Base-by-base conservation (phyloP, 1,140 invertebrate genomes). In the Marisa cornuarietis region DNA sequence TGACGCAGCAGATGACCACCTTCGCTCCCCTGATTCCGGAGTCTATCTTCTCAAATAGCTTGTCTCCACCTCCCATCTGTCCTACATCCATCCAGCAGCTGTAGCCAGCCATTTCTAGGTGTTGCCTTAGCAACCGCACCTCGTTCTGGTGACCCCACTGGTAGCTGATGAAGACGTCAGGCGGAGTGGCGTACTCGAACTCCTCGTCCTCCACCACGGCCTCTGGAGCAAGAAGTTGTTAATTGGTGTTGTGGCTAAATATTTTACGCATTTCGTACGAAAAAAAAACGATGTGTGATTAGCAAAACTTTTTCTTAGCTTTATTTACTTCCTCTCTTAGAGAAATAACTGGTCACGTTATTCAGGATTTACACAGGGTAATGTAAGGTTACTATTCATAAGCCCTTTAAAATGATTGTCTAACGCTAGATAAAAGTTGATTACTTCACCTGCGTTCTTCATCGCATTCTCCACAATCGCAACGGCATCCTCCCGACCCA, bases 21-120 rank as follows among this genome's bases (percentile, higher is more conserved):
- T 88, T 89, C 5, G 88, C 86, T n/a, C 71, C 86, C 69, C 89
- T 78, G 18, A 90, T 87, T 9, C 88, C 89, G 31, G 73, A 72
- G 79, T 90, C 89, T 79, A 90, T 90, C 69, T 89, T 89, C 58
- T 85, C 83, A 81, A 87, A 88, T 26, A 89, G 81, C 81, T 89
- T 89, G 74, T 90, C 87, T 61, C 89, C 89, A 1, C 89, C 89
- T 42, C 89, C 89, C 88, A 90, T 90, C 80, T 90, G 88, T 72
- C 89, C 89, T 76, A 89, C 84, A 72, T 90, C 89, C 83, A 90
- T 83, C 89, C 89, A 90, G 80, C 87, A 88, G 49, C 83, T 80
- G 81, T 86, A 89, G 24, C 88, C 88, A 4, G 87, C 87, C 83
- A 84, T 86, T 26, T 83, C 79, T 68, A 90, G 80, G 76, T 90